Evolutionary conservation across 2,888 invertebrate species (phyloP), one percentile per base, ranked within the genome.

Genomic region (Oxyteleia sp.): DNA sequence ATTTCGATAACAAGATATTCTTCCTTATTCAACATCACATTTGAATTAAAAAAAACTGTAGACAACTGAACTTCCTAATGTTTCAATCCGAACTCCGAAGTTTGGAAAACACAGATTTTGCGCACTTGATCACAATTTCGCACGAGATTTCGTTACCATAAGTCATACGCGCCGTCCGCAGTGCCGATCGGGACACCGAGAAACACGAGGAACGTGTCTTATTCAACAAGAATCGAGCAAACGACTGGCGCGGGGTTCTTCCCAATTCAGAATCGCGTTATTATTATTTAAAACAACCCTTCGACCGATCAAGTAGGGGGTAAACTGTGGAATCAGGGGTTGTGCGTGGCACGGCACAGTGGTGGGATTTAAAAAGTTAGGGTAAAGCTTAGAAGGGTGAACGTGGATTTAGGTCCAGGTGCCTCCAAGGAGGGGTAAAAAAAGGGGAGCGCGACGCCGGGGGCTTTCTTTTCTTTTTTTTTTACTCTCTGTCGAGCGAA

Each of bases 251-350:
- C 84, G 38, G 82, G 76, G 80, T 85, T 81, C 80, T 84, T 85
- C 84, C 72, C 82, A 69, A 82, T 84, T 80, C 84, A 82, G 85
- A 82, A 84, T 82, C 82, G 82, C 84, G 82, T 85, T 89, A 92
- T 91, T 91, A 91, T 92, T 92, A 91, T 92, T 92, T 91, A 92
- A 92, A 92, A 91, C 92, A 92, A 92, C 92, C 92, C 92, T 92
- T 92, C 91, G 88, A 89, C 87, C 87, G 71, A 89, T 78, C 69
- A 82, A 84, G 84, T 80, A 85, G 85, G 85, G 85, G 84, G 85
- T 84, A 82, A 84, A 76, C 84, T 81, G 69, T 76, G 59, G 78
- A n/a, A 84, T 84, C 84, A 74, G 82, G 85, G 84, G 82, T 82
- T 85, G 83, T 61, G 45, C 74, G 57, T 78, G 78, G 76, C 71